phyloP scores from a whole-genome alignment of 2,113 vertebrate genomes.

The Origma solitaria region DNA sequence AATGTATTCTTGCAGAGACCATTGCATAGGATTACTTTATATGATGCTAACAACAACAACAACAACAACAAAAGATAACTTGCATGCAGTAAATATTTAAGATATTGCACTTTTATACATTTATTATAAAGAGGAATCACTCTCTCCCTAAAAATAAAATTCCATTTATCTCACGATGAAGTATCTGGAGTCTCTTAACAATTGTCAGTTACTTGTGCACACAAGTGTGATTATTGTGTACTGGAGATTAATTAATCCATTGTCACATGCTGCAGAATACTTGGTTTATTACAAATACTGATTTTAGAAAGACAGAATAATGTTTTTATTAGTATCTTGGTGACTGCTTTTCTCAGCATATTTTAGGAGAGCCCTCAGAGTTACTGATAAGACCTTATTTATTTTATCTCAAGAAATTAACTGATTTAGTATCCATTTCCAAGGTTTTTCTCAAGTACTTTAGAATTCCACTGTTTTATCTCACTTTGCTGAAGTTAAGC shows the following conservation, averaged over 20 bases:
- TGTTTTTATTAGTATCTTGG: not conserved
- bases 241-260: not conserved
- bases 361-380: not conserved
- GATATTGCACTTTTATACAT: constrained; percentile 49
- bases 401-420: not conserved
- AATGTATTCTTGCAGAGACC: constrained; percentile 33
- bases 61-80: not conserved
- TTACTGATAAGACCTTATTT: not conserved
- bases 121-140: constrained; percentile 29
- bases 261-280: not conserved
- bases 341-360: not conserved
- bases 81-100: constrained; percentile 47
- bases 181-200: constrained; percentile 54
- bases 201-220: not conserved
- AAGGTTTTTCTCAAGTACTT: not conserved
- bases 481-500: not conserved
- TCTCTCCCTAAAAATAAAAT: constrained; percentile 56
- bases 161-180: constrained; percentile 19
- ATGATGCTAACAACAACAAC: not conserved
- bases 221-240: not conserved
- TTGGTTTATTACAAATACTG: not conserved
- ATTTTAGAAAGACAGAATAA: not conserved
- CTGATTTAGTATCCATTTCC: not conserved
- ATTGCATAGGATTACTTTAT: constrained; percentile 21
- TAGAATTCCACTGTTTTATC: not conserved